Evolutionary conservation across 2,113 vertebrate genomes (phyloP), one percentile per base, ranked within the genome.

Genomic region (Trematocara unimaculatum): DNA sequence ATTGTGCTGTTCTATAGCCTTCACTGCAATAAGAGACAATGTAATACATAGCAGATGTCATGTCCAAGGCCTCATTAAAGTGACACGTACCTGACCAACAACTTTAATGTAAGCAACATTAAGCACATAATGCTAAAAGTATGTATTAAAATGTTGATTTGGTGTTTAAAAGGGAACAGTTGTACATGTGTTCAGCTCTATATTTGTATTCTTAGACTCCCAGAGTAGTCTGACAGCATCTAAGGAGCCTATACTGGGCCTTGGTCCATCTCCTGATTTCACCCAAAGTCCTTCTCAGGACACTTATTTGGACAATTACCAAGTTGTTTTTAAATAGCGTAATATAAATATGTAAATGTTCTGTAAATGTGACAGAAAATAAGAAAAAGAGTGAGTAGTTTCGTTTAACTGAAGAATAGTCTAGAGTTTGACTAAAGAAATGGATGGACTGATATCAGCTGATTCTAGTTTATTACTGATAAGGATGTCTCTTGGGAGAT

Each of bases 41-140:
- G 60, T 64, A 64, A 64, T 64, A n/a, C 31, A 58, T 12, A 82
- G 78, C 40, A 78, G 58, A 64, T 87, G 60, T 60, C 18, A 29
- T 40, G 79, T 78, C 54, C 47, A 78, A 51, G 26, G 17, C 53
- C 55, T 74, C 4, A 35, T 67, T 79, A 42, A 88, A 83, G 62
- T 49, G 87, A 58, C n/a, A 29, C 35, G 5, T 81, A 70, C 20
- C 49, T 55, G 18, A 62, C 54, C 40, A 18, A 18, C 55, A 26
- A 51, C 55, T 40, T 47, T 14, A 23, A 56, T 79, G 55, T 58
- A 45, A 45, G 20, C 40, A 49, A 31, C 14, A 77, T 31, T 10
- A 49, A 3, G 40, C 4, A n/a, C 11, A 35, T 8, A 53, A 54
- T 4, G 4, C 12, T 74, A 54, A 23, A 38, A 6, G 1, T 15